A percentile compares a stretch with the other conserved stretches of the same genome.
These are phyloP conservation scores for Heliconius hortense DNA, from an alignment of 2,888 invertebrate species.

Conservation along the genomic window DNA sequence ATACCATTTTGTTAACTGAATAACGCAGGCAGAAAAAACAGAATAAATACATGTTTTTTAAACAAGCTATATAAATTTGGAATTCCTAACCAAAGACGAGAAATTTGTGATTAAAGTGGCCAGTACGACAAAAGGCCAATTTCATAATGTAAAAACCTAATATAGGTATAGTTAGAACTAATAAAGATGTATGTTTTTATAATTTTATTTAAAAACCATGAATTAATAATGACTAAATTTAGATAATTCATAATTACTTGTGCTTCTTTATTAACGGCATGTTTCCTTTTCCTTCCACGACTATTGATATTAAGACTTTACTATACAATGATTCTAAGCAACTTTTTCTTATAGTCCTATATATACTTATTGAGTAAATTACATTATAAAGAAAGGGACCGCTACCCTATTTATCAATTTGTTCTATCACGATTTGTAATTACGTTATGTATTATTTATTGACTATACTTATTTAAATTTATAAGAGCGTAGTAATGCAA, in stretches of 20 bases:
- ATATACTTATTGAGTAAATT: slow-evolving; percentile 8
- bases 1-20: too few species aligned
- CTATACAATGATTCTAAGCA: neutral
- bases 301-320: neutral
- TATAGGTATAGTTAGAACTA: too few species aligned
- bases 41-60: too few species aligned
- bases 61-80: too few species aligned
- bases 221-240: neutral
- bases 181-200: too few species aligned
- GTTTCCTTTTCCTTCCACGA: neutral
- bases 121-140: too few species aligned
- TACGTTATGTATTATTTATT: neutral
- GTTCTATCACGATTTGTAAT: slow-evolving; percentile 12
- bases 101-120: too few species aligned
- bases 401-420: neutral
- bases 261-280: neutral
- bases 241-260: neutral
- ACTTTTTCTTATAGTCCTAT: neutral
- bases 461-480: slow-evolving; percentile 3
- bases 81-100: too few species aligned
- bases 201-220: too few species aligned
- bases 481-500: neutral
- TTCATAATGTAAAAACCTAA: too few species aligned
- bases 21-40: too few species aligned
- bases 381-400: neutral